phyloP scores from a whole-genome alignment of 2,113 vertebrate genomes.

The Columbina picui region DNA sequence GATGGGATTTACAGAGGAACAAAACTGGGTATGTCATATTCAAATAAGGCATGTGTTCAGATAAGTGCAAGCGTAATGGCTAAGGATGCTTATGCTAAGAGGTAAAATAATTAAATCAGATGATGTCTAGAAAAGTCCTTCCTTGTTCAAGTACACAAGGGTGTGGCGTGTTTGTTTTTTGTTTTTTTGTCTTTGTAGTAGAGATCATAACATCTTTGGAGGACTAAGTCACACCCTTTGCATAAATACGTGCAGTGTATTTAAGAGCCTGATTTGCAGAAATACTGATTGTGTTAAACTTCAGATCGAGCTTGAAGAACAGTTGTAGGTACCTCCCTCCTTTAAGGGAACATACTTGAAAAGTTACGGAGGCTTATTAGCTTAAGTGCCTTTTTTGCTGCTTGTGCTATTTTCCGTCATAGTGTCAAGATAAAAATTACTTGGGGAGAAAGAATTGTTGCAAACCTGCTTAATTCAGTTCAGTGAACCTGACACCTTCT shows the following conservation, averaged over 20 bases:
- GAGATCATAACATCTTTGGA: background rate
- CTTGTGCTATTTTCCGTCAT: constrained; percentile 25
- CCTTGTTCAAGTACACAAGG: background rate
- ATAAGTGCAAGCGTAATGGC: background rate
- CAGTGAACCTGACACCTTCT: constrained; percentile 9
- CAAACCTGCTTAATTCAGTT: constrained; percentile 23
- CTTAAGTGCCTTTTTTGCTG: constrained; percentile 24
- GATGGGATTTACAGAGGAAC: background rate
- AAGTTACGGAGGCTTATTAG: constrained; percentile 20
- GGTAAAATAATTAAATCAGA: background rate
- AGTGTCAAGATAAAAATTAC: constrained; percentile 35
- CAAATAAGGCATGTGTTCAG: background rate
- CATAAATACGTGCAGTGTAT: background rate
- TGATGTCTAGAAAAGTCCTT: constrained; percentile 14
- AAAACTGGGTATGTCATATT: background rate
- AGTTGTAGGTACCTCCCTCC: background rate
- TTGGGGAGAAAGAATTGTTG: constrained; percentile 39
- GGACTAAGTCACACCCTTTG: background rate
- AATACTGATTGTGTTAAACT: background rate
- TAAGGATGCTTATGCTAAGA: background rate
- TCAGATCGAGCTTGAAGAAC: background rate
- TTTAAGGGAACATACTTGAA: background rate
- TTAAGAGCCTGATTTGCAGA: background rate
- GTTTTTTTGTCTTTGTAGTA: background rate
- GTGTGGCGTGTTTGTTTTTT: background rate